These are phyloP conservation scores for Ceryle rudis DNA, from an alignment of 2,797 vertebrate species.

Conservation along the genomic window DNA sequence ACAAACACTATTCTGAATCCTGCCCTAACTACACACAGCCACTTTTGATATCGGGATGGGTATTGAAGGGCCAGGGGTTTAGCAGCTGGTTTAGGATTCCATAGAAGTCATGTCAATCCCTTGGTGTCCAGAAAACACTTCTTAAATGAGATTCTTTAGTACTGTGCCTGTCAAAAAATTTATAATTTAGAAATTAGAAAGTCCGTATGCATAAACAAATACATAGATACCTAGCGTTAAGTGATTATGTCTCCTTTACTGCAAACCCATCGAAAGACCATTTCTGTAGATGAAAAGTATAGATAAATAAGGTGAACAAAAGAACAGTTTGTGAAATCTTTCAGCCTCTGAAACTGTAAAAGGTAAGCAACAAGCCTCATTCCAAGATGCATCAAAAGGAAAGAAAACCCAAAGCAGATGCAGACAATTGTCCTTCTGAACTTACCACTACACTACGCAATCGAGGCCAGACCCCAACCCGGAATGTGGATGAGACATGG, in stretches of 20 bases:
- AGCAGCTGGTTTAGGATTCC: neutral
- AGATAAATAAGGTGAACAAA: neutral
- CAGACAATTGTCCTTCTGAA: neutral
- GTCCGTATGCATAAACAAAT: neutral
- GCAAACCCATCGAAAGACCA: neutral
- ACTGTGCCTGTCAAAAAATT: neutral
- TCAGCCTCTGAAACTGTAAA: neutral
- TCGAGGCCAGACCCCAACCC: neutral
- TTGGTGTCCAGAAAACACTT: neutral
- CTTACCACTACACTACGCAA: neutral
- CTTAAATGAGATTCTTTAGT: neutral
- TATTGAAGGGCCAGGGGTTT: neutral
- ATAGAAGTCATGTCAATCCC: neutral
- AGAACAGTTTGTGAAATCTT: neutral
- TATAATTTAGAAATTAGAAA: neutral
- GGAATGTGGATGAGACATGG: rapidly evolving
- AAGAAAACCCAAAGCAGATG: neutral
- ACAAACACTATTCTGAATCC: neutral
- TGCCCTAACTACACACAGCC: neutral
- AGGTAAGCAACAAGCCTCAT: neutral
- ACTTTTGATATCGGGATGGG: neutral
- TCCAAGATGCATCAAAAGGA: neutral
- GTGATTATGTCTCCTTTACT: neutral
- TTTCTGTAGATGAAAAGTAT: neutral
- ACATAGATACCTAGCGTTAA: neutral